These are phyloP conservation scores for Hartigia nigra DNA, from an alignment of 2,888 invertebrate genomes.

Conservation along the genomic window DNA sequence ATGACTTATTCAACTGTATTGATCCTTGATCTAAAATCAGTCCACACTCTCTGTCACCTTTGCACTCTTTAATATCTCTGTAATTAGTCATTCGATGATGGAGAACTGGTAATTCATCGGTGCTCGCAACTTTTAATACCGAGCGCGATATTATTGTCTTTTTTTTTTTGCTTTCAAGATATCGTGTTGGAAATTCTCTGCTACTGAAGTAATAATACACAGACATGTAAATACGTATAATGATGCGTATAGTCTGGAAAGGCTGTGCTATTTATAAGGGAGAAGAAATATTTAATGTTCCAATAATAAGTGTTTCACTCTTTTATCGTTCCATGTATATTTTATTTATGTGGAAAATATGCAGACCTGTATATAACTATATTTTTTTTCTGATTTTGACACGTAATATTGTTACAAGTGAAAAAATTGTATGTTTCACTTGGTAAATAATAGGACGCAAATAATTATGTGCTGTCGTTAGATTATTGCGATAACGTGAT, in stretches of 20 bases:
- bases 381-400: no score
- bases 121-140: not conserved
- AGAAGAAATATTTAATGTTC: not conserved
- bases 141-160: not conserved
- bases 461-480: not conserved
- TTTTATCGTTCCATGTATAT: no score
- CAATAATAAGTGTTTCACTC: not conserved
- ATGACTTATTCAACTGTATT: not conserved
- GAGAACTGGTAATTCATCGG: not conserved
- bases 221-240: not conserved
- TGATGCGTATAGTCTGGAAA: not conserved
- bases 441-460: not conserved
- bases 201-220: not conserved
- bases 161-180: not conserved
- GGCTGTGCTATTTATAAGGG: not conserved
- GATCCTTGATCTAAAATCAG: not conserved
- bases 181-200: not conserved
- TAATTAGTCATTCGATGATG: not conserved
- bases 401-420: no score
- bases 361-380: no score
- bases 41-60: not conserved
- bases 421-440: no score
- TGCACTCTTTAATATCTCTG: not conserved
- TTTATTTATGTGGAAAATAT: no score
- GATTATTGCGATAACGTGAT: not conserved